Conservation (phyloP, 2,113 vertebrate species). For the Nicator chloris region DNA sequence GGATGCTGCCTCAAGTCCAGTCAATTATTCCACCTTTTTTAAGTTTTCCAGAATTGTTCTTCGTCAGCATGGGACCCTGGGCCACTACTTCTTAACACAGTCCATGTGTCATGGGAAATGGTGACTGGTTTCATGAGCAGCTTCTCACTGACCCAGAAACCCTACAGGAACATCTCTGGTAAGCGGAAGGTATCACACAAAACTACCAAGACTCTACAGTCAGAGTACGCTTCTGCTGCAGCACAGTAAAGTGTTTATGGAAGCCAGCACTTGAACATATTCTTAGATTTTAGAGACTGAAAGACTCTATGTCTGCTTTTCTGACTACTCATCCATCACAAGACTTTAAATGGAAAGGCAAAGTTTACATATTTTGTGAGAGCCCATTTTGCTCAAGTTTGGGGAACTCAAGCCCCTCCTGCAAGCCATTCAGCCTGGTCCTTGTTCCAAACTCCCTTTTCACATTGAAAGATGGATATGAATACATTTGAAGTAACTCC, state of each 20-base stretch:
- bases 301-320: not conserved
- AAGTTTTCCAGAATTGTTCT: not conserved
- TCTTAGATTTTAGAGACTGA: not conserved
- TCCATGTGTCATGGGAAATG: not conserved
- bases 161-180: not conserved
- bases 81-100: not conserved
- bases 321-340: not conserved
- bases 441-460: not conserved
- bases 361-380: not conserved
- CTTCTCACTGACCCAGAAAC: not conserved
- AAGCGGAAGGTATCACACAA: not conserved
- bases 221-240: not conserved
- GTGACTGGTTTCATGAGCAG: not conserved
- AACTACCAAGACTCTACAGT: not conserved
- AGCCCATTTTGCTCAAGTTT: not conserved
- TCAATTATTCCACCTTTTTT: not conserved
- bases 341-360: not conserved
- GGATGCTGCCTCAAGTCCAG: not conserved
- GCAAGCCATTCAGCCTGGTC: not conserved
- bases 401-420: not conserved
- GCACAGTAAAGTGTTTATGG: not conserved
- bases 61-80: not conserved
- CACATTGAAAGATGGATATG: not conserved
- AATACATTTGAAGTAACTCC: not conserved
- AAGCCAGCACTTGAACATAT: not conserved